Base-by-base conservation (phyloP, 2,113 vertebrate genomes). In the Solenodon paradoxus region DNA sequence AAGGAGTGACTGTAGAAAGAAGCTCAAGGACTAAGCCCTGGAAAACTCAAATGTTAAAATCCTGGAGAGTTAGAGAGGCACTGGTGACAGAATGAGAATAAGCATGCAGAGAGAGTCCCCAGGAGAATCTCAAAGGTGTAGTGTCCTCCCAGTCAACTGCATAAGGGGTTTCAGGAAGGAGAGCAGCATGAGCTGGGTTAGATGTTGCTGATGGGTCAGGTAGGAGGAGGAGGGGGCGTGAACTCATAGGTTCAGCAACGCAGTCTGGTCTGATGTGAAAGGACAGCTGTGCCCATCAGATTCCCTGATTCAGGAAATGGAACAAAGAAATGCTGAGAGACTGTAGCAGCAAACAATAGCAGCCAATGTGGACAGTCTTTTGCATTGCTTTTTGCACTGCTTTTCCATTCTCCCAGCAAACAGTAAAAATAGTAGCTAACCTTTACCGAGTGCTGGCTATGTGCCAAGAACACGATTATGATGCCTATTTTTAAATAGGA, bases 351-450 rank as follows among this genome's bases (percentile, higher is more conserved):
- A 51, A 93, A 96, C 94, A 97, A 88, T 30, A 8, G 77, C 26
- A 88, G 66, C 90, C 90, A 49, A 68, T 10, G 45, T 40, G 71
- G 95, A 68, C 71, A 6, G 53, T 84, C 83, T 93, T 97, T 57
- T 49, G 72, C 89, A 19, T 53, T 35, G 90, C 90, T 83, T 84
- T 95, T 90, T 82, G 77, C 96, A 64, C 85, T 81, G 89, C 87
- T 57, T 77, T 77, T 40, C 22, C n/a, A n/a, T 30, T 11, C 10
- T 83, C 87, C 95, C 71, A 92, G 96, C 94, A 97, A 95, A 97
- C 71, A 90, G 96, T 81, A 95, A 97, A 97, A 96, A 97, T 95
- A 97, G 96, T 95, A 97, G 96, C 96, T 90, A 97, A 90, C 96
- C 96, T 96, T 97, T 96, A 93, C 22, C 40, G 45, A 94, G 94